These are phyloP conservation scores for Drosophila azteca DNA, from an alignment of 1,140 invertebrate genomes.

Conservation along the genomic window DNA sequence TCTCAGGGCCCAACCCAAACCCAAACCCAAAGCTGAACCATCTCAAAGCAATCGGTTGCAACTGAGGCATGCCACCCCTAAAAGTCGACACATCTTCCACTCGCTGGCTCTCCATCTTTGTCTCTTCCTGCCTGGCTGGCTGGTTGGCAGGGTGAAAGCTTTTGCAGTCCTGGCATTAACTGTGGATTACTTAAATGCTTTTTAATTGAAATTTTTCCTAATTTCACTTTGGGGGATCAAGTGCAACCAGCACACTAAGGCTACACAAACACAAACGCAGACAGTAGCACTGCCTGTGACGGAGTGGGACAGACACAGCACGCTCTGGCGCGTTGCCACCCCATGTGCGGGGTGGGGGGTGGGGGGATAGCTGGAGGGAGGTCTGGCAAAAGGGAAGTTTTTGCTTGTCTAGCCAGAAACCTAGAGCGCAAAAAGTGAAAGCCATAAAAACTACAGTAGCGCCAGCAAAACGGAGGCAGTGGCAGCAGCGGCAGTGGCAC, in stretches of 20 bases:
- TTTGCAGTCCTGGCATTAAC: slow-evolving; percentile 66
- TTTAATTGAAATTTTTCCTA: slow-evolving; percentile 82
- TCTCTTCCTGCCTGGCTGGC: background rate
- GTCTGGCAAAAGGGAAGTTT: slow-evolving; percentile 63
- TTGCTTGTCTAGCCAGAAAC: slow-evolving; percentile 74
- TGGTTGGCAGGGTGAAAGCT: slow-evolving; percentile 35
- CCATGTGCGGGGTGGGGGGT: too few species aligned
- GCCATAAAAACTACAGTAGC: slow-evolving; percentile 75
- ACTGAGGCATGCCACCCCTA: slow-evolving; percentile 50
- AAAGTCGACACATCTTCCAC: slow-evolving; percentile 8
- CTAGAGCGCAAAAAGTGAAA: slow-evolving; percentile 72
- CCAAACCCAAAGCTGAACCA: background rate
- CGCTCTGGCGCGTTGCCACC: slow-evolving; percentile 76
- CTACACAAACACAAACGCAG: slow-evolving; percentile 56
- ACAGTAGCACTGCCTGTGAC: slow-evolving; percentile 6
- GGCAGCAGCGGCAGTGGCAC: slow-evolving; percentile 35
- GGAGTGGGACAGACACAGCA: slow-evolving; percentile 40
- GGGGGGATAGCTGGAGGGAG: slow-evolving; percentile 14
- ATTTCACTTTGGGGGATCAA: slow-evolving; percentile 81
- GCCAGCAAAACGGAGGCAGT: slow-evolving; percentile 36
- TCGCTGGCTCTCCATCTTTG: background rate
- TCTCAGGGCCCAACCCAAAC: slow-evolving; percentile 4
- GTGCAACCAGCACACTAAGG: slow-evolving; percentile 68
- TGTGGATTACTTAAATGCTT: slow-evolving; percentile 82
- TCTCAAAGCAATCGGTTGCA: slow-evolving; percentile 42